Base-by-base conservation (phyloP, 2,797 vertebrate species). In the Enteromius paludinosus region DNA sequence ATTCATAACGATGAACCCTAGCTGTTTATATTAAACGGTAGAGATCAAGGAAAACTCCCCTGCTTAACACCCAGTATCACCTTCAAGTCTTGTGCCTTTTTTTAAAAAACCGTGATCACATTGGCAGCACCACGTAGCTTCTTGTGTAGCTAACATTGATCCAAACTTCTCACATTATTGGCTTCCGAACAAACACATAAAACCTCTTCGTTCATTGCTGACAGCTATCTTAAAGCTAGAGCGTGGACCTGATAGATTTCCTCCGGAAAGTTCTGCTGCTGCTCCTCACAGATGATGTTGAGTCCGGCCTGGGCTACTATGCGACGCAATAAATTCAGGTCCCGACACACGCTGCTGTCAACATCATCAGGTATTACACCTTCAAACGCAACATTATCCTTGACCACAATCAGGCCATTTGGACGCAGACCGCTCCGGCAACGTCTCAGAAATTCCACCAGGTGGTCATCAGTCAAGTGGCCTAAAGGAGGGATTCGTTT, bases 311-410 rank as follows among this genome's bases (percentile, higher is more conserved):
- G 90, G 81, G 61, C 87, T 87, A 97, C 92, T 41, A 99, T 92
- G 78, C 89, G 83, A 2, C 83, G 94, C 1, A 99, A 92, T 18
- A 96, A 92, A 0, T 92, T 86, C 38, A 99, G 92, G 89, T 96
- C 97, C 0, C 97, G 93, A 87, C 98, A 99, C 45, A 99, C 94
- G 1, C 98, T 99, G 95, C 98, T 99, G 96, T 99, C 97, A 89
- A 97, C 98, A 0, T 97, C 96, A 0, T 99, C 98, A 20, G 97
- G 96, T 79, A 99, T 94, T 78, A 98, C 96, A 0, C 97, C 98
- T 82, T 98, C 96, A 54, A 96, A 97, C 0, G 97, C 95, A 93
- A 99, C 97, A 85, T 99, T 99, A 94, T 99, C 98, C 88, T 99
- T 99, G 90, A 99, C 95, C 85, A 98, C 91, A 0, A 99, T 88